Evolutionary conservation across 2,113 vertebrate genomes (phyloP), one percentile per base, ranked within the genome.

Genomic region (Chloroceryle aenea): DNA sequence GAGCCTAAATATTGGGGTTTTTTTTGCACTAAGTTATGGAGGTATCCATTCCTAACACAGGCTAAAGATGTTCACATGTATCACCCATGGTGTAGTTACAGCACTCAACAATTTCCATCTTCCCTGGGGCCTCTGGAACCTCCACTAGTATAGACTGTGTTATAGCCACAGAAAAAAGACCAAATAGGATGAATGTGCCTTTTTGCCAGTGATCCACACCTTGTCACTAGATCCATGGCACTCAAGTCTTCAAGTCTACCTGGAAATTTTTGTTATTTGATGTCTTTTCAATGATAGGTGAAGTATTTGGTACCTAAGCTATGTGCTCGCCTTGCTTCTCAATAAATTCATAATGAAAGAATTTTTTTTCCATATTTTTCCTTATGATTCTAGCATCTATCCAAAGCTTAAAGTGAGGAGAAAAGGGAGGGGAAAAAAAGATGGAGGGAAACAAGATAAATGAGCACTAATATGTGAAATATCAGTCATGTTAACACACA

Each of bases 291-390:
- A 64, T 14, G n/a, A 56, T 63, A 40, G 1, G 7, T 80, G 68
- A 92, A 89, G 64, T 34, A 48, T 68, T 81, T n/a, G 71, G 19
- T 87, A 72, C 15, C 20, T 64, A 59, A 58, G 36, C 61, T 78
- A 64, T 17, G 7, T 29, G 20, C 40, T 68, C 30, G 30, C 86
- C 52, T 78, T 93, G 80, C 85, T 90, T 90, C 43, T 92, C 66
- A 93, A 93, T 96, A 96, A 96, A 96, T n/a, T 92, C 56, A 86
- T 80, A 72, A 59, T 55, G 45, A 93, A 83, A 69, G 8, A 63
- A 50, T 10, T 4, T 4, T 6, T 63, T 64, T 73, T 52, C n/a
- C n/a, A n/a, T n/a, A n/a, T 25, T 59, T 83, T 77, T 53, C 38
- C 6, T 87, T 48, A 26, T 55, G 32, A 73, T 67, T 95, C 55